Evolutionary conservation across 2,797 vertebrate species (phyloP), one percentile per base, ranked within the genome.

Genomic region (Falco columbarius): DNA sequence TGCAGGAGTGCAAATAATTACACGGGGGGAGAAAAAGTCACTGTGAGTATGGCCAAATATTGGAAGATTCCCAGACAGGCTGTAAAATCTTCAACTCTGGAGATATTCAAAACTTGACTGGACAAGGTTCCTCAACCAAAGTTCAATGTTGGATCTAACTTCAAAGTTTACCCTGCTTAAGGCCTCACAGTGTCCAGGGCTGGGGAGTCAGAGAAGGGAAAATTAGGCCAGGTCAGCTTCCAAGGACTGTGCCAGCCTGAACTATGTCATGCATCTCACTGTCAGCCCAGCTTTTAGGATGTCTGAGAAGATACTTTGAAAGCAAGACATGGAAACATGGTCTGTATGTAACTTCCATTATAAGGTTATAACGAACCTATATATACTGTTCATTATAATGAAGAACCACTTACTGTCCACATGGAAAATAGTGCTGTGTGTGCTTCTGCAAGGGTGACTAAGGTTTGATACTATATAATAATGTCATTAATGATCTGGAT

Each of bases 401-500:
- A 92, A 88, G 34, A 84, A 63, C 81, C 29, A 32, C n/a, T 90
- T 7, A 26, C 32, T 14, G 27, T 81, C 22, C 42, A 47, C 46
- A 34, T 10, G 16, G 44, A 94, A 77, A 81, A 73, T 7, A 5
- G 54, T 44, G 10, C 38, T 62, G 62, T 19, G 30, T 65, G 38
- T 42, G 24, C 29, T 90, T 89, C 62, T 55, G 40, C 51, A 80
- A 67, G 36, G 38, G 42, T 87, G 71, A 85, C 27, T 22, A 93
- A 80, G n/a, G 44, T 81, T 89, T 95, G 47, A 85, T 80, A 49
- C 32, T 52, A 59, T 8, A 85, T 55, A 87, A 82, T 90, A 93
- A 92, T 61, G 47, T 34, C 55, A 82, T 92, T 94, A 91, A 95
- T 92, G 49, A 82, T 80, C 52, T 80, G 67, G 59, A 76, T 77